A percentile compares a stretch with the other conserved stretches of the same genome.
These are phyloP conservation scores for Cairina moschata DNA, from an alignment of 2,113 vertebrate genomes.

Conservation along the genomic window DNA sequence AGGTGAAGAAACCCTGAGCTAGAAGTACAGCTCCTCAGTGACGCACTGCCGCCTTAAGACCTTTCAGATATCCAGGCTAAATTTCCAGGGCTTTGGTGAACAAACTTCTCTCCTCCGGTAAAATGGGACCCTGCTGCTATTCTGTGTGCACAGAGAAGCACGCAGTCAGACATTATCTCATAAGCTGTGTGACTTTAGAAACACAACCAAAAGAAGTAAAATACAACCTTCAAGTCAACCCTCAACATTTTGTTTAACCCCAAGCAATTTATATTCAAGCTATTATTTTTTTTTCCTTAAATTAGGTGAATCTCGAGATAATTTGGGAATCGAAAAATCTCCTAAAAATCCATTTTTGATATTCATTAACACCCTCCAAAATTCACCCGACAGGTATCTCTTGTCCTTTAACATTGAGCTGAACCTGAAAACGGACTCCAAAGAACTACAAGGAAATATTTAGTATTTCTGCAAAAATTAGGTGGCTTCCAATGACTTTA, in stretches of 20 bases:
- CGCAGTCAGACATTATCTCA: background rate
- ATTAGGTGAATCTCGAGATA: background rate
- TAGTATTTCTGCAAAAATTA: background rate
- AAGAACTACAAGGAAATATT: background rate
- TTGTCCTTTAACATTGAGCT: background rate
- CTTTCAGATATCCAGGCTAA: background rate
- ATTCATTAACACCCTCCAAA: background rate
- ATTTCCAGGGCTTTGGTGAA: background rate
- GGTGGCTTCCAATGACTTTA: background rate
- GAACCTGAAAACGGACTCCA: background rate
- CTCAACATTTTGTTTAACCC: background rate
- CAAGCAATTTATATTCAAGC: background rate
- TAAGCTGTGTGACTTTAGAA: background rate
- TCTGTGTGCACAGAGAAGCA: background rate
- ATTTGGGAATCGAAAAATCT: background rate
- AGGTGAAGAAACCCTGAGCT: background rate
- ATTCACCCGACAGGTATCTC: background rate
- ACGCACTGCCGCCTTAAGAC: background rate
- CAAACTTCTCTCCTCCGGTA: background rate
- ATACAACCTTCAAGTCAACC: background rate
- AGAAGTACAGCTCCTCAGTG: background rate
- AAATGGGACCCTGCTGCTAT: background rate
- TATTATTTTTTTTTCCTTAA: background rate
- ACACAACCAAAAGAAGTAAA: background rate
- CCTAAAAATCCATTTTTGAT: background rate